phyloP scores from a whole-genome alignment of 1,140 invertebrate species.

The Pseudomyrmex concolor region DNA sequence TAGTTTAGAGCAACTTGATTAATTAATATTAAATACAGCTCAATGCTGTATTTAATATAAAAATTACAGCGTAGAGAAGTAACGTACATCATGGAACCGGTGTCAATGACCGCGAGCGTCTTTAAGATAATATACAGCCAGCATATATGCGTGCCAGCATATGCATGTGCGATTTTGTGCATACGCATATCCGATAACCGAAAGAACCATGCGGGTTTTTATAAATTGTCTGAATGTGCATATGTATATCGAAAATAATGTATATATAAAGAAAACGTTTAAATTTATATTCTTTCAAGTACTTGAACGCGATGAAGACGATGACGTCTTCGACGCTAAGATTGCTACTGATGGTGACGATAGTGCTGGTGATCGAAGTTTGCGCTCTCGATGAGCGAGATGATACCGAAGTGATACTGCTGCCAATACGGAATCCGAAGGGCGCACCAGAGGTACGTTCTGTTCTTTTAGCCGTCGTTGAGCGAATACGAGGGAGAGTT shows the following conservation, averaged over 20 bases:
- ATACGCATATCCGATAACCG: no score
- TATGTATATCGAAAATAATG: no score
- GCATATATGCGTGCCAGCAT: slow-evolving; percentile 18
- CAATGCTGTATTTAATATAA: no score
- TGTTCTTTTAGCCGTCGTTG: background rate
- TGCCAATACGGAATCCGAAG: slow-evolving; percentile 69
- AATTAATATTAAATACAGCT: background rate
- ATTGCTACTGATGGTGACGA: slow-evolving; percentile 35
- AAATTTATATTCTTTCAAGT: no score
- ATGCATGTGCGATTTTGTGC: no score
- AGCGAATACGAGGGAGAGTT: background rate
- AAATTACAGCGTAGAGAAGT: background rate
- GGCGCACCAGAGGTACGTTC: slow-evolving; percentile 57
- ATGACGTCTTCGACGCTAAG: slow-evolving; percentile 58
- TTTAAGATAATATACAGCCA: slow-evolving; percentile 18
- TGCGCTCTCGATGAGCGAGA: slow-evolving; percentile 30
- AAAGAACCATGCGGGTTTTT: no score
- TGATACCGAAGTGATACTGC: slow-evolving; percentile 65
- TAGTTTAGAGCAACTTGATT: background rate
- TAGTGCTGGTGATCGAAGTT: slow-evolving; percentile 36
- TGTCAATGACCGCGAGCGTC: slow-evolving; percentile 67
- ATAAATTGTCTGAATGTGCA: no score
- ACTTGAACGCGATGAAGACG: no score
- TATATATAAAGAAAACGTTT: no score
- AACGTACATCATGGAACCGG: background rate